A percentile compares a stretch with the other conserved stretches of the same genome.
Evolutionary conservation across 2,797 vertebrate genomes (phyloP).

Genomic region (Loriculus beryllinus): DNA sequence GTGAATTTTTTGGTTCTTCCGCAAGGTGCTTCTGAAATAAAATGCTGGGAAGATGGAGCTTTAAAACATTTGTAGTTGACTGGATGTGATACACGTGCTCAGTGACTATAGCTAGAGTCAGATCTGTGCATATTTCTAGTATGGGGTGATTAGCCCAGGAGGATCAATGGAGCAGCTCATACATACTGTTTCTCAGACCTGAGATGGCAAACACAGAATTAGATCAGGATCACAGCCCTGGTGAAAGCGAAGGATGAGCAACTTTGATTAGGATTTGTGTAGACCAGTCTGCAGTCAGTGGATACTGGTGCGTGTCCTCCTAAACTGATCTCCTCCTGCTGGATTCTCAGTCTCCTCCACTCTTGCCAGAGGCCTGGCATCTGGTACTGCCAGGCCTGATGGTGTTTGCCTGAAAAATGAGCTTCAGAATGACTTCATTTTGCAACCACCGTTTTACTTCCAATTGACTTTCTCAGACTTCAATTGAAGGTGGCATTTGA

Average conservation of each 20-base stretch:
- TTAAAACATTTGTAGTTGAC: neutral
- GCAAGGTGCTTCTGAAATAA: neutral
- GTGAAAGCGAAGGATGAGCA: neutral
- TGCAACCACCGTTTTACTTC: neutral
- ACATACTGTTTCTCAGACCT: neutral
- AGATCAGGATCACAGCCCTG: neutral
- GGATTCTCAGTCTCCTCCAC: neutral
- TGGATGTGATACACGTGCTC: accelerated
- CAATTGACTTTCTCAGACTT: neutral
- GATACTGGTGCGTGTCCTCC: neutral
- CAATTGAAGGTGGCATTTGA: neutral
- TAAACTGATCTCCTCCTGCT: neutral
- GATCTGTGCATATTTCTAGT: neutral
- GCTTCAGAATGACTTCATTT: neutral
- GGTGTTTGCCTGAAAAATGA: neutral
- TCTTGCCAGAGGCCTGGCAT: neutral
- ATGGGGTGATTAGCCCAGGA: neutral
- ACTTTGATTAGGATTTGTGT: neutral
- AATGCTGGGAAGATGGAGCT: neutral
- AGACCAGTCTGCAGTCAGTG: neutral
- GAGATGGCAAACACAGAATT: neutral
- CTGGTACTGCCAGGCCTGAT: accelerated
- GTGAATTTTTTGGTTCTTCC: slow-evolving; percentile 2
- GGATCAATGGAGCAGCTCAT: neutral
- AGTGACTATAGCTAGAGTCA: neutral